Base-by-base conservation (phyloP, 2,888 invertebrate genomes). In the Pandemis cinnamomeana region DNA sequence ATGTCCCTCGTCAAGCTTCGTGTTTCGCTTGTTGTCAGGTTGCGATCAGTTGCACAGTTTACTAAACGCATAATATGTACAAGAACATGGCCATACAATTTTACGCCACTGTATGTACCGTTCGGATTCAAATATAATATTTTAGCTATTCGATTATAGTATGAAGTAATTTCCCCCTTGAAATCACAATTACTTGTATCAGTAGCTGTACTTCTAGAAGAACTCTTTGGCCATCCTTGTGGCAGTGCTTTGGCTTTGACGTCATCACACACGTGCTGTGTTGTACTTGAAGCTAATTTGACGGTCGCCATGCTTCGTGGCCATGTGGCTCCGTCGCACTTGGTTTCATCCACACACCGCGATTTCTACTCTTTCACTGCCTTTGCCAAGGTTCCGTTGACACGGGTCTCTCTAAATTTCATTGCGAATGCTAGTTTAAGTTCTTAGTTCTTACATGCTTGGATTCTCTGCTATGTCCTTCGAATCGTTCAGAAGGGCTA, bases 291-390 rank as follows among this genome's bases (percentile, higher is more conserved):
- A 86, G 85, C 83, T 87, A 88, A 89, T 91, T 92, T 90, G 91
- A 91, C 87, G 89, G 90, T 90, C 91, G 93, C 88, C 86, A 91
- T 91, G 92, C 86, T 90, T 83, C 77, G 82, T 89, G 90, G 78
- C 84, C 89, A 90, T 87, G 87, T 89, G 84, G 87, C 82, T 82
- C 87, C 86, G 90, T 91, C 90, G 89, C 91, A 91, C 89, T 89
- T 82, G 86, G 91, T 88, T 91, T 89, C 89, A 87, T 90, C 85
- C 81, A 83, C 85, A 86, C 84, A 80, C 79, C 82, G 84, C 88
- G 89, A 89, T 90, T 89, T 90, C 90, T 89, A 89, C 80, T 82
- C 87, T 89, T 86, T 80, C 82, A 84, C 82, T 84, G 84, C 85
- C 83, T 85, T 84, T 81, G 82, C 71, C 78, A 79, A 81, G 75